Percentiles rank a stretch among this genome's conserved stretches.
These are phyloP conservation scores for Zaprionus davidi DNA, from an alignment of 1,140 invertebrate genomes.

Conservation along the genomic window DNA sequence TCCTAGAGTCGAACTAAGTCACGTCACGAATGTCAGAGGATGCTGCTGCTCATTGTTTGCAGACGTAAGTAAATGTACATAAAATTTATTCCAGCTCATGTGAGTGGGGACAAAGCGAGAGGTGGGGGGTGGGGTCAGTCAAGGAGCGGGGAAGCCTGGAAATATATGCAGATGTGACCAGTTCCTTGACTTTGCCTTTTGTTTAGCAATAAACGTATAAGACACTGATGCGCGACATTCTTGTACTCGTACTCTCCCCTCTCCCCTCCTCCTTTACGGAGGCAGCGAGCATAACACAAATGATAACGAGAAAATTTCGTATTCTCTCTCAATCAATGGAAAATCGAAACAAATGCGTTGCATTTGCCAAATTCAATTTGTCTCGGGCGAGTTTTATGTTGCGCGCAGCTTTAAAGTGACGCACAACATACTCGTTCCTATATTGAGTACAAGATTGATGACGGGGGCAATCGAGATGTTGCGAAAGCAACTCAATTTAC, in stretches of 20 bases:
- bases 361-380: slow-evolving; percentile 68
- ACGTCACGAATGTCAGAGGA: slow-evolving; percentile 59
- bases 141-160: slow-evolving; percentile 29
- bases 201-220: slow-evolving; percentile 75
- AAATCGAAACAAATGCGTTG: slow-evolving; percentile 66
- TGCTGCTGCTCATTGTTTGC: slow-evolving; percentile 74
- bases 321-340: slow-evolving; percentile 59
- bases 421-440: slow-evolving; percentile 6
- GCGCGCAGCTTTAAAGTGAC: slow-evolving; percentile 49
- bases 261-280: background rate
- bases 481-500: background rate
- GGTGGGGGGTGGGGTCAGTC: background rate
- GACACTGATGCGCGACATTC: slow-evolving; percentile 47
- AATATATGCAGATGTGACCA: slow-evolving; percentile 77
- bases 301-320: slow-evolving; percentile 53
- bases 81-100: slow-evolving; percentile 74
- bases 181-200: slow-evolving; percentile 68
- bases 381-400: slow-evolving; percentile 43
- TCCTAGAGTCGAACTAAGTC: slow-evolving; percentile 60
- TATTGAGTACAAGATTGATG: slow-evolving; percentile 25
- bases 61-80: slow-evolving; percentile 81
- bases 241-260: no score
- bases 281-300: slow-evolving; percentile 59
- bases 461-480: background rate
- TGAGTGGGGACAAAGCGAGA: slow-evolving; percentile 3